Percentiles rank a stretch among this genome's conserved stretches.
These are phyloP conservation scores for Coecobrya sp. DNA, from an alignment of 2,888 invertebrate species.

Conservation along the genomic window DNA sequence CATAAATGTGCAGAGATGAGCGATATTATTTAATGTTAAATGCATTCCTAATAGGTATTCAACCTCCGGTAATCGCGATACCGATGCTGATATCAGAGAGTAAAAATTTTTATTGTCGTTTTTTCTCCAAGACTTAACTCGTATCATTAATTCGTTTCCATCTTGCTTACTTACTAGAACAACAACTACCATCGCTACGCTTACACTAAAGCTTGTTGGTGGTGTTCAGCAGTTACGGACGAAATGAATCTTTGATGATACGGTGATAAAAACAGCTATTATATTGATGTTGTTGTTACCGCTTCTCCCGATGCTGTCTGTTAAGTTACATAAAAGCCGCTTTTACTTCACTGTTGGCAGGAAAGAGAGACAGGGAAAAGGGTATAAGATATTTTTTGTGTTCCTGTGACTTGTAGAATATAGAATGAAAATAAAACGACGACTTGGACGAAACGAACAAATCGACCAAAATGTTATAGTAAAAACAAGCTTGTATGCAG, in stretches of 20 bases:
- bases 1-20: conserved; percentile 30
- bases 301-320: neutral
- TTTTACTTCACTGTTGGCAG: neutral
- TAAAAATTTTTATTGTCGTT: neutral
- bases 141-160: conserved; percentile 31
- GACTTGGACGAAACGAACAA: neutral
- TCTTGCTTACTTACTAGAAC: conserved; percentile 23
- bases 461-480: neutral
- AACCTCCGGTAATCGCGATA: conserved; percentile 28
- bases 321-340: conserved; percentile 22
- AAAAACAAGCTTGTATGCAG: neutral
- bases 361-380: neutral
- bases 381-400: neutral
- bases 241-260: conserved; percentile 55
- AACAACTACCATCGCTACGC: neutral
- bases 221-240: conserved; percentile 2
- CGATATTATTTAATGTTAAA: conserved; percentile 47
- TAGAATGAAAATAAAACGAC: conserved; percentile 17
- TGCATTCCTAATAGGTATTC: conserved; percentile 40
- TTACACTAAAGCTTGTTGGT: neutral
- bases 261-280: conserved; percentile 57
- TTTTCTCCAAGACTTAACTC: neutral
- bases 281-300: conserved; percentile 26
- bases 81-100: neutral
- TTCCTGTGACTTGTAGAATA: conserved; percentile 12